Evolutionary conservation across 2,888 invertebrate genomes (phyloP), one percentile per base, ranked within the genome.

Genomic region (Cantharis lateralis): DNA sequence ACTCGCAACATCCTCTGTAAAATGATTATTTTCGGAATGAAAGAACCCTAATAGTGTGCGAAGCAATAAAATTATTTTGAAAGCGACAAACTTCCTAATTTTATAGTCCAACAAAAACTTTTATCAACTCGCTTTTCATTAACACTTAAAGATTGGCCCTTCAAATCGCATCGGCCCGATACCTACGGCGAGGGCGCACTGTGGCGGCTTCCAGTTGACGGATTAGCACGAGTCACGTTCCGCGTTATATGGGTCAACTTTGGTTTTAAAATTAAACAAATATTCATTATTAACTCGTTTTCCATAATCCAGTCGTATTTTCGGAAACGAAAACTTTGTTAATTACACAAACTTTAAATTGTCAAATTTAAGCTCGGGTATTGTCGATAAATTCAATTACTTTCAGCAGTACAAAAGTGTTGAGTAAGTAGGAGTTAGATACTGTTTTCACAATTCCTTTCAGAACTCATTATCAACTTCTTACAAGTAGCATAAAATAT

Each of bases 1-100:
- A 71, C 68, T 73, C 75, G 73, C 71, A 75, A 75, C 75, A 75
- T 72, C 74, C 74, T 71, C 72, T 48, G 72, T 63, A 77, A 75
- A 75, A 68, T 72, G 71, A 70, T 16, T 71, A 63, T 77, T 74
- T 74, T 77, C 76, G 61, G 71, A 74, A 68, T 74, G 71, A 77
- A 74, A 77, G 77, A 64, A 24, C 68, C 71, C 70, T 69, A 69
- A 74, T 71, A 68, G 70, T 68, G 68, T 63, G 74, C 18, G 28
- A 63, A 32, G 62, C 71, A 71, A 77, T 28, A 64, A 77, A 77
- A 74, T 77, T 74, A 77, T 77, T 72, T 74, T 62, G 18, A 74
- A 74, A 71, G 71, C 74, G 62, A 13, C 64, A 66, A 48, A 68
- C 68, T 63, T 73, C 71, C 70, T 64, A 72, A 72, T 69, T 72